Evolutionary conservation across 2,888 invertebrate genomes (phyloP).

Genomic region (Drosophila helvetica): DNA sequence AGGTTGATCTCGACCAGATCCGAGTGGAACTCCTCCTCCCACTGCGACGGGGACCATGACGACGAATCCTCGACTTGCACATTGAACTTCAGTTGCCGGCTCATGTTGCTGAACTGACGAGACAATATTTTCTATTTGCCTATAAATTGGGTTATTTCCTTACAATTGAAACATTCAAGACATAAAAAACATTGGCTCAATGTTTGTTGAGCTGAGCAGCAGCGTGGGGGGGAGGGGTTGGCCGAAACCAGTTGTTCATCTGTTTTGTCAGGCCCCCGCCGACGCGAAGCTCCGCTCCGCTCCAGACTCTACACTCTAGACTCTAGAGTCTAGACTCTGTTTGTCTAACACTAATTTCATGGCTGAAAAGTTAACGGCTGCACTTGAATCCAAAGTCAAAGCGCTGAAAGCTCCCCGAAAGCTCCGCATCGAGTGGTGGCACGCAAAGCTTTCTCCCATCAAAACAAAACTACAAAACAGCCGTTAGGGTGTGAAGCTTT

Average conservation of each 20-base stretch:
- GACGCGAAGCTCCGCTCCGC: too few relatives aligned
- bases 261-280: slow-evolving; percentile 38
- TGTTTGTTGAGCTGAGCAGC: slow-evolving; percentile 35
- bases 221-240: slow-evolving; percentile 4
- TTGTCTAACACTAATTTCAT: slow-evolving; percentile 71
- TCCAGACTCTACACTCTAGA: too few relatives aligned
- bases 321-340: slow-evolving; percentile 27
- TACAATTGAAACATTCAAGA: slow-evolving; percentile 50
- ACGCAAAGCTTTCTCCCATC: not conserved
- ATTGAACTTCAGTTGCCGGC: slow-evolving; percentile 66
- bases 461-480: not conserved
- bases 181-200: slow-evolving; percentile 50
- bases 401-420: slow-evolving; percentile 42
- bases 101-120: slow-evolving; percentile 52
- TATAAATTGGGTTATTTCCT: slow-evolving; percentile 65
- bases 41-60: slow-evolving; percentile 1
- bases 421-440: slow-evolving; percentile 41
- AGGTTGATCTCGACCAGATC: slow-evolving; percentile 78
- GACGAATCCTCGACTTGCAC: slow-evolving; percentile 35
- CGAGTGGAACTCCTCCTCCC: slow-evolving; percentile 38
- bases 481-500: not conserved
- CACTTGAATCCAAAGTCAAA: slow-evolving; percentile 56
- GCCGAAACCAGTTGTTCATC: slow-evolving; percentile 67
- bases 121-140: slow-evolving; percentile 54
- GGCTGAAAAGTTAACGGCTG: slow-evolving; percentile 62